Base-by-base conservation (phyloP, 2,113 vertebrate species). In the Condylura cristata region DNA sequence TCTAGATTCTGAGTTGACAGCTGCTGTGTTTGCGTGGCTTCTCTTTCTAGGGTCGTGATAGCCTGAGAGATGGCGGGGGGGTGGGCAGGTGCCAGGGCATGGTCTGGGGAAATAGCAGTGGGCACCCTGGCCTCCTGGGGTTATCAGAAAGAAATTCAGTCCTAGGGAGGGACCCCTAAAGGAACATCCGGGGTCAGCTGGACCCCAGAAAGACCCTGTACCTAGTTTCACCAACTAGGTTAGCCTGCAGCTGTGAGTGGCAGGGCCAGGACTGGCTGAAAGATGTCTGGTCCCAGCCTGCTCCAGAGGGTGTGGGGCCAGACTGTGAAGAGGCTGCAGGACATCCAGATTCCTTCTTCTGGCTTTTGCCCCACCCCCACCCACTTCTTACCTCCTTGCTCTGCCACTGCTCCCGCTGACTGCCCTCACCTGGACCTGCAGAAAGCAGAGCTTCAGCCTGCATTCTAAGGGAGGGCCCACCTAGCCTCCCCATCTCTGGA, bases 31-130 rank as follows among this genome's bases (percentile, higher is more conserved):
- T 51, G 61, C 63, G 39, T 41, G 85, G n/a, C 84, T 88, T 70
- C 44, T 90, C 39, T 32, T 41, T 71, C 24, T 28, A 17, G 65
- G 51, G 4, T 32, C 34, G 71, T 28, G 68, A 75, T 24, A 75
- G 39, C 30, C 32, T 63, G 84, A 84, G 83, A 66, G 66, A 63
- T 37, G 71, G 46, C n/a, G 68, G 60, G 20, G 61, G 1, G 32
- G n/a, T n/a, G n/a, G n/a, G 63, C 4, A 6, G 2, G 13, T 17
- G 6, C 7, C 4, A 8, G 44, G 28, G 2, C 1, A 18, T 22
- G 17, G 17, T 2, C 14, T 37, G 56, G 56, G 72, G 79, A 86
- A 76, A 61, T 3, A 56, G 53, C 46, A 7, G 30, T 28, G 65
- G 34, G 24, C 39, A 44, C 63, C 72, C 65, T 90, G n/a, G 32